Conservation (phyloP, 2,113 vertebrate species). For the Capricornis sumatraensis region DNA sequence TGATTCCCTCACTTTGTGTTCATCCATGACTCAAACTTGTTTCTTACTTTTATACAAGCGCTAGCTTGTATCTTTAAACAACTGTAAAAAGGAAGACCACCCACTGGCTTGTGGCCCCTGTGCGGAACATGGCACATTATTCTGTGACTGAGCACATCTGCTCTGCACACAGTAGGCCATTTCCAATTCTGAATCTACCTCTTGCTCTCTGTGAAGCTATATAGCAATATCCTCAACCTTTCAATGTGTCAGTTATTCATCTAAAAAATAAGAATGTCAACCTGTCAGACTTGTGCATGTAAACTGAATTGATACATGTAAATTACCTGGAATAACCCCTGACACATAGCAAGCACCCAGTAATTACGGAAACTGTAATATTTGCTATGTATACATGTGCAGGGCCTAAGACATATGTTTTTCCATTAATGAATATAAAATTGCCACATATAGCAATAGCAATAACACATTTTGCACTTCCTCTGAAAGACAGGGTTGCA, state of each 20-base stretch:
- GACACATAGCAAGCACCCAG: not conserved
- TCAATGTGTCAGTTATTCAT: not conserved
- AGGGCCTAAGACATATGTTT: not conserved
- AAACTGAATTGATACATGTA: not conserved
- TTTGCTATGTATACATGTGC: not conserved
- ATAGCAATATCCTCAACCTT: not conserved
- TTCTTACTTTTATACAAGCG: not conserved
- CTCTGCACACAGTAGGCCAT: not conserved
- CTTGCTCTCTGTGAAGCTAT: not conserved
- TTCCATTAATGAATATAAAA: not conserved
- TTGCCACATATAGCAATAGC: not conserved
- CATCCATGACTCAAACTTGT: not conserved
- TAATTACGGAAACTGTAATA: not conserved
- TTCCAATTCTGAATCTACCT: not conserved
- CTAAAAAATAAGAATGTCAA: not conserved
- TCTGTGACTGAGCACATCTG: not conserved
- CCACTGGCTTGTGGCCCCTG: not conserved
- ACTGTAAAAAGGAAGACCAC: not conserved
- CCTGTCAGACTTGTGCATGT: not conserved
- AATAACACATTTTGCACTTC: not conserved
- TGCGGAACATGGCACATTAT: not conserved
- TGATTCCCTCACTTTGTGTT: not conserved
- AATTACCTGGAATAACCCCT: not conserved
- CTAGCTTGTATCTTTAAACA: not conserved
- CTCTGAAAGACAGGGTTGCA: not conserved